Evolutionary conservation across 2,797 vertebrate genomes (phyloP), one percentile per base, ranked within the genome.

Genomic region (Phoeniculus purpureus): DNA sequence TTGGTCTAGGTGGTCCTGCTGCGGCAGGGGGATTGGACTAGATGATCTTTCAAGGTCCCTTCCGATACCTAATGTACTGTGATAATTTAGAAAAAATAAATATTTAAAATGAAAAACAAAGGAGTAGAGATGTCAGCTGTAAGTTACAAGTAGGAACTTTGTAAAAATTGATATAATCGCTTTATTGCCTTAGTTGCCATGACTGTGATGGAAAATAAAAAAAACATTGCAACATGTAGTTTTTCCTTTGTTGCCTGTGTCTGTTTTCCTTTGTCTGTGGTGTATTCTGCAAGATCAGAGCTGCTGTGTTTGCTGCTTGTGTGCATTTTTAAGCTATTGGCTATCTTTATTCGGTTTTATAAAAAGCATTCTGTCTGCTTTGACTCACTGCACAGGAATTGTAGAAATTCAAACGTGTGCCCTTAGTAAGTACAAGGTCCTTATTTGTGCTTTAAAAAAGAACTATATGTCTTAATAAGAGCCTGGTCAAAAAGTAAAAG

Each of bases 401-500:
- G 50, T 48, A 68, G 34, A 56, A 60, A 51, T 80, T 89, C 26
- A 7, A 59, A 80, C 60, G 15, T 51, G 27, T 91, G 80, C 43
- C 72, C 76, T 89, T 62, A 45, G 81, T 61, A 72, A 67, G 40
- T 79, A 60, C 75, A 84, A 90, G 32, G 47, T 84, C 64, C 52
- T 6, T 59, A 59, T 80, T 91, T 22, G 3, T 66, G 21, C 66
- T 89, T 85, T 58, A 13, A 58, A 67, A 82, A 87, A 67, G 13
- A 81, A 14, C 25, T 48, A 1, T 50, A 25, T 51, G 40, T 6
- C 67, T 93, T 78, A 43, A 26, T 81, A 88, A 94, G 60, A 93
- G 61, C 47, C 19, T 84, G 76, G 52, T 91, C 65, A 76, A 85
- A 89, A 94, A 90, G 56, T 23, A 50, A 54, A 60, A 74, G 52